Percentiles rank a stretch among this genome's conserved stretches.
These are phyloP conservation scores for Uropetala carovei DNA, from an alignment of 2,888 invertebrate species.

Conservation along the genomic window DNA sequence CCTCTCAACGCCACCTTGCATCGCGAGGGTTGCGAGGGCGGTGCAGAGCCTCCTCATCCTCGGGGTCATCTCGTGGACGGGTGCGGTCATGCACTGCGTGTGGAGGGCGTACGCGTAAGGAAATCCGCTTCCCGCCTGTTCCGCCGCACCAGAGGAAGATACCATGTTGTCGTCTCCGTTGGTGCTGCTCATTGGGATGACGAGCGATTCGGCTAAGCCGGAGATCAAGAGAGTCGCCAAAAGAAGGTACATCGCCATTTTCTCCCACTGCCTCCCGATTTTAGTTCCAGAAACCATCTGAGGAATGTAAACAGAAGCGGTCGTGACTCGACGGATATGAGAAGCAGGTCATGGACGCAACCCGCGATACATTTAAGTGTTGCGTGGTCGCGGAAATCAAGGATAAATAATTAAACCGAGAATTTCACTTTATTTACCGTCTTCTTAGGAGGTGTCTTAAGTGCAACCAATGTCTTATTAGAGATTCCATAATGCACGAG, in stretches of 20 bases:
- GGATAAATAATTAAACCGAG: too few species aligned
- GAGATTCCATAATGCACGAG: too few species aligned
- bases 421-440: too few species aligned
- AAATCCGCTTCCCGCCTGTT: conserved; percentile 2
- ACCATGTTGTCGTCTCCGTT: conserved; percentile 22
- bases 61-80: conserved; percentile 80
- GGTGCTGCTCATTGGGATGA: conserved; percentile 11
- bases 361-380: too few species aligned
- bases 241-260: conserved; percentile 16
- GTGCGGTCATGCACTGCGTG: conserved; percentile 79
- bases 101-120: conserved; percentile 71
- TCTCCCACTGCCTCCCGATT: conserved; percentile 38
- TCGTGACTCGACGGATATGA: background rate
- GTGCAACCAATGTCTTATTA: too few species aligned
- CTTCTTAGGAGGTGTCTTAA: too few species aligned
- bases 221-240: conserved; percentile 47
- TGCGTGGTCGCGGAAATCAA: too few species aligned
- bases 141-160: conserved; percentile 6
- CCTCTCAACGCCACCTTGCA: conserved; percentile 80
- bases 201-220: conserved; percentile 41
- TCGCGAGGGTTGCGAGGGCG: conserved; percentile 81
- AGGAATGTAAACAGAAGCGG: background rate
- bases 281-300: background rate
- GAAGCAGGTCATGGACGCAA: too few species aligned
- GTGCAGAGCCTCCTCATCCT: conserved; percentile 81